Evolutionary conservation across 2,797 vertebrate species (phyloP), one percentile per base, ranked within the genome.

Genomic region (Hoplostethus atlanticus): DNA sequence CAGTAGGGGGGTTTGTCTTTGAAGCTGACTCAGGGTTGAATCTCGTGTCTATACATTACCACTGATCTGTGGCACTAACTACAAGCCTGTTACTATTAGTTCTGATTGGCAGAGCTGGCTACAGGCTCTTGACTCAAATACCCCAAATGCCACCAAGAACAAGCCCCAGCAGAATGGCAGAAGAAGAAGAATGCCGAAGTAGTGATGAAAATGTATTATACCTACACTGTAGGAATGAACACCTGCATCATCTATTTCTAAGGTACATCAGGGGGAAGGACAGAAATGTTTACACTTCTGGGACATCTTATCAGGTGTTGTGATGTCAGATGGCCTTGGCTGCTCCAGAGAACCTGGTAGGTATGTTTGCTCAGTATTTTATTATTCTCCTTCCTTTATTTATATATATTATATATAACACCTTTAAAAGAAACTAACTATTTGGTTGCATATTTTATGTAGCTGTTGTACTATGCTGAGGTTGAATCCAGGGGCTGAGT

Each of bases 51-150:
- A 50, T 50, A 17, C n/a, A 50, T 50, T 21, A 17, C 28, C 2
- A 28, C 28, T 64, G n/a, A 77, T 77, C 80, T 79, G 50, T 79
- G 42, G 34, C 52, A 57, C 25, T 17, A 13, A 81, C 85, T 72
- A 21, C 83, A 79, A 76, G 60, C 65, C 64, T 36, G 34, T 28
- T 28, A 28, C 28, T 28, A 28, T 28, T 28, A 28, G 28, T 28
- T 28, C 28, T 28, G 28, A 28, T 28, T 28, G 28, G 28, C 28
- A 28, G 28, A 28, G 28, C 28, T 28, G 28, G 28, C 28, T 28
- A 28, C 28, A 28, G 28, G 28, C 28, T 28, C 28, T 28, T 28
- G 28, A 28, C 28, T 28, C 28, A 28, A 28, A 28, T 28, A 28
- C 28, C 28, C 28, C 2, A 28, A 28, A 28, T 28, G 28, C 28